These are phyloP conservation scores for Mythimna albipuncta DNA, from an alignment of 2,888 invertebrate species.

Conservation along the genomic window DNA sequence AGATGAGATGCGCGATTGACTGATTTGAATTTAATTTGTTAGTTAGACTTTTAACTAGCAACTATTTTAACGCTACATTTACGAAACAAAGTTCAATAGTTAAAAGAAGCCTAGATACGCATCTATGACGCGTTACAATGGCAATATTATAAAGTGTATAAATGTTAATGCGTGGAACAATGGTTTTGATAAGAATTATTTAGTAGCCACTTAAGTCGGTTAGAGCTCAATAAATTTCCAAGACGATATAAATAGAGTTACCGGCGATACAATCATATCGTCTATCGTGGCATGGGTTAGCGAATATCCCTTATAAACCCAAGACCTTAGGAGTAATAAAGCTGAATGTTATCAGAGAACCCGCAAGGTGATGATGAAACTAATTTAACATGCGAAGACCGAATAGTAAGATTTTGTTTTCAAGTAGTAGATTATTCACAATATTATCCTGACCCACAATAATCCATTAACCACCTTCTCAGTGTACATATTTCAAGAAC, in stretches of 20 bases:
- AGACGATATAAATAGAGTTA: constrained; percentile 56
- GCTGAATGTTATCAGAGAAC: constrained; percentile 10
- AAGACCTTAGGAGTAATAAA: constrained; percentile 25
- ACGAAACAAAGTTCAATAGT: constrained; percentile 20
- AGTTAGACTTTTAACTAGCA: constrained; percentile 26
- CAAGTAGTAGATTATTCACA: neutral
- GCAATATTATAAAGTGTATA: constrained; percentile 58
- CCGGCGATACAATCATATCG: constrained; percentile 59
- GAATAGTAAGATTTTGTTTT: neutral
- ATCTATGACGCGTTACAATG: constrained; percentile 52
- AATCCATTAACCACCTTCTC: no score
- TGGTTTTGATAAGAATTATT: constrained; percentile 61
- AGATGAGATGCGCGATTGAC: constrained; percentile 67
- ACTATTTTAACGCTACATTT: constrained; percentile 19
- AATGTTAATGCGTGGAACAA: constrained; percentile 58
- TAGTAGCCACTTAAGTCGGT: constrained; percentile 55
- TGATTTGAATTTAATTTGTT: constrained; percentile 73
- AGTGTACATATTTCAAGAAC: no score
- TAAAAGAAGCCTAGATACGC: constrained; percentile 51
- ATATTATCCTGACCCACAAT: neutral
- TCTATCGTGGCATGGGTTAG: constrained; percentile 46
- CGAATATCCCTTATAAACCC: constrained; percentile 37
- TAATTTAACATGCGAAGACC: neutral
- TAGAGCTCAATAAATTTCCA: constrained; percentile 56
- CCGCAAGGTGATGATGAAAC: constrained; percentile 23